Percentiles rank a stretch among this genome's conserved stretches.
These are phyloP conservation scores for Dione juno DNA, from an alignment of 2,888 invertebrate species.

Conservation along the genomic window DNA sequence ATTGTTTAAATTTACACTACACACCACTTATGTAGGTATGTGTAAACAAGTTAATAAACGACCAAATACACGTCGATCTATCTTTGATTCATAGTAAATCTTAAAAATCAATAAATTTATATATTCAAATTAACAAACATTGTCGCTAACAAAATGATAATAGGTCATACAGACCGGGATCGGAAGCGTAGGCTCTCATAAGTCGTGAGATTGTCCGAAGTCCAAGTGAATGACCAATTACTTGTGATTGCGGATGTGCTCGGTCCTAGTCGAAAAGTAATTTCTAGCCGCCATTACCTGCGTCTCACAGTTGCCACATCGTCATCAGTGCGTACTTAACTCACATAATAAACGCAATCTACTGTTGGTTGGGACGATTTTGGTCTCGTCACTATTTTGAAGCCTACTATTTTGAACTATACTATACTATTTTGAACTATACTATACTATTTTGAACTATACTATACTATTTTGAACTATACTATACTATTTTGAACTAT, in stretches of 20 bases:
- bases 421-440: no score
- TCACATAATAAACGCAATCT: constrained; percentile 65
- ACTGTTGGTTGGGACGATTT: constrained; percentile 32
- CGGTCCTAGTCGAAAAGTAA: constrained; percentile 67
- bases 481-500: no score
- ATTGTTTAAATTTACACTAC: no score
- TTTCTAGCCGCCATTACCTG: constrained; percentile 65
- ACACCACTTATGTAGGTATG: no score
- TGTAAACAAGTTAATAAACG: no score
- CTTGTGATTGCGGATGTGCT: constrained; percentile 64
- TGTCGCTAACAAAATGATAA: not conserved
- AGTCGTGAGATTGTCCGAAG: constrained; percentile 53
- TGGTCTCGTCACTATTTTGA: constrained; percentile 26
- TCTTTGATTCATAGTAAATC: no score
- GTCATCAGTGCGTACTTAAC: constrained; percentile 64
- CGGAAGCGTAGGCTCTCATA: constrained; percentile 36
- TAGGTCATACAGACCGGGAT: constrained; percentile 5
- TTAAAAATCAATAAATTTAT: no score
- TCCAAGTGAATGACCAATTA: constrained; percentile 68
- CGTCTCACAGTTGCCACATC: constrained; percentile 56
- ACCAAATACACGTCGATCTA: no score
- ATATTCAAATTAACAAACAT: not conserved
- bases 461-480: no score
- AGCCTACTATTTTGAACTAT: no score
- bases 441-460: no score